phyloP scores from a whole-genome alignment of 2,797 vertebrate genomes.

The Psittacula derbiana region DNA sequence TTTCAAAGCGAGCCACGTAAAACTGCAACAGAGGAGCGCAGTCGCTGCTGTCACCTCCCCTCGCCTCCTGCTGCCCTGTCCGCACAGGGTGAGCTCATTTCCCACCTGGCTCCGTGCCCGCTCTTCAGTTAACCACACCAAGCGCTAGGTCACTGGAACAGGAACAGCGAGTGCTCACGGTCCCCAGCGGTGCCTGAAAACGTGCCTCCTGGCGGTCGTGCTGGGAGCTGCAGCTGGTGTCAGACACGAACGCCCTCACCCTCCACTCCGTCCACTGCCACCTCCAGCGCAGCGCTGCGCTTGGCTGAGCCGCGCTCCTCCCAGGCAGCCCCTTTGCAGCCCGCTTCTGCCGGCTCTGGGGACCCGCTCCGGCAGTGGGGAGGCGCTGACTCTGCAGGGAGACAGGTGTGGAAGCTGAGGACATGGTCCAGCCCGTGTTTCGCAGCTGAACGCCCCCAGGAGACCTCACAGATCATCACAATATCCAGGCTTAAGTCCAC shows the following conservation, averaged over 20 bases:
- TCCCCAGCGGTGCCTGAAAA: not conserved
- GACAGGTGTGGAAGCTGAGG: not conserved
- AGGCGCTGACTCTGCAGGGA: accelerated
- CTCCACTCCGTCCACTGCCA: accelerated
- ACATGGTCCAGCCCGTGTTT: not conserved
- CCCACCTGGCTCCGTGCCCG: not conserved
- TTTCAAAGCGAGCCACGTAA: not conserved
- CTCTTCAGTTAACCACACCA: not conserved
- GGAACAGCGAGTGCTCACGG: accelerated
- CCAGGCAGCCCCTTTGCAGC: accelerated
- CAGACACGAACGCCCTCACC: not conserved
- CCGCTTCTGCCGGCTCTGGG: accelerated
- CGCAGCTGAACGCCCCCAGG: not conserved
- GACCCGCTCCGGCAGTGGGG: accelerated
- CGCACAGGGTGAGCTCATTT: not conserved
- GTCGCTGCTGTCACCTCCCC: not conserved
- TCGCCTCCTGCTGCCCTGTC: not conserved
- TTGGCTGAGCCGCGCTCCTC: accelerated
- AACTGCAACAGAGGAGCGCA: accelerated
- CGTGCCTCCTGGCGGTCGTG: not conserved
- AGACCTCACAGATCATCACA: not conserved
- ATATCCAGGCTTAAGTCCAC: not conserved
- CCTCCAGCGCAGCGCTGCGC: accelerated
- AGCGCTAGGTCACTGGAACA: not conserved
- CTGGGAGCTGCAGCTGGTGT: not conserved